Evolutionary conservation across 2,888 invertebrate genomes (phyloP), one percentile per base, ranked within the genome.

Genomic region (Mesopsocus fuscifrons): DNA sequence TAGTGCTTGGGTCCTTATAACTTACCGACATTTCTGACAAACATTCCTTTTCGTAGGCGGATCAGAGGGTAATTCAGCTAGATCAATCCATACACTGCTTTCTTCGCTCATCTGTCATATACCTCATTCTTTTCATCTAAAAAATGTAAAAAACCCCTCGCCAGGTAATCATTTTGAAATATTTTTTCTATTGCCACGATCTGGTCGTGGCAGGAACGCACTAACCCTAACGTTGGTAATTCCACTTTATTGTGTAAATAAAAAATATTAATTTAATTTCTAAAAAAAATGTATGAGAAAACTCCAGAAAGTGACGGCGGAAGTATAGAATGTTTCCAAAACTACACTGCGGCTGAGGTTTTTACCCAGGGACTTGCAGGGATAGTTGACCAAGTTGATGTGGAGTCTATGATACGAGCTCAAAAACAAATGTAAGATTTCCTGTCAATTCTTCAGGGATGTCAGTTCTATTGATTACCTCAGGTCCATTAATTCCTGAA

Each of bases 341-440:
- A 87, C 59, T 85, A 82, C 54, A 79, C 85, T 0, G 87, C 89
- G 0, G 80, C 89, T 0, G 89, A 89, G 58, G 87, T 88, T 1
- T 89, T 91, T 55, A 77, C 88, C n/a, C 89, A 91, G 59, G 85
- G 88, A 0, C 63, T 89, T 15, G 87, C 89, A 5, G 88, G 88
- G 42, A 81, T 89, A 60, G 87, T 89, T 0, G 83, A 89, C 57
- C 88, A 89, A 55, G 77, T 80, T 46, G 89, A 91, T 62, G 85
- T 89, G 0, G 85, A 88, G 59, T 71, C 78, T 0, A 83, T 91
- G 66, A 87, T 91, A 50, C 63, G 84, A 48, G 85, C 88, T 2
- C 91, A 91, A 59, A 89, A 89, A 59, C 85, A 85, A 63, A 91
- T 91, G 91, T 85, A 69, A 70, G 68, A 55, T 45, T 43, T 46